Percentiles rank a stretch among this genome's conserved stretches.
Evolutionary conservation across 2,888 invertebrate species (phyloP).

Genomic region (Nezara viridula): DNA sequence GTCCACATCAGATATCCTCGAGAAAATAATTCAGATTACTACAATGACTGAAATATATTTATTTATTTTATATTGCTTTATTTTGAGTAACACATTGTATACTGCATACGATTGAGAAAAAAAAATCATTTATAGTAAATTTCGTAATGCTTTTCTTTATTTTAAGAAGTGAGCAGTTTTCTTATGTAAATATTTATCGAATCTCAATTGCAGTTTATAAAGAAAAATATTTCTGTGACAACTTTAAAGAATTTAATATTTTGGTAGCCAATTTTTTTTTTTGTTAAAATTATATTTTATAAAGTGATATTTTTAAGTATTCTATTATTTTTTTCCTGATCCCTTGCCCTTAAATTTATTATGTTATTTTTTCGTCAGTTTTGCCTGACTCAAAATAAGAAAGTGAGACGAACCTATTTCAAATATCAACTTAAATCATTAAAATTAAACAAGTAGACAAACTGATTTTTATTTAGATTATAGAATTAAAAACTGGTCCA

Average conservation of each 20-base stretch:
- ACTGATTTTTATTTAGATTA: no score
- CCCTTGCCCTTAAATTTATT: neutral
- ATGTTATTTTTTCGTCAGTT: neutral
- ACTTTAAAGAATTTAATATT: neutral
- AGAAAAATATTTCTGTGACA: neutral
- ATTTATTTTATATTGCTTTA: neutral
- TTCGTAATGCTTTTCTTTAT: neutral
- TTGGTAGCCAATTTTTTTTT: neutral
- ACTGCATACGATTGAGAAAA: neutral
- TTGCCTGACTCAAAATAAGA: neutral
- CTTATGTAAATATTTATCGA: neutral
- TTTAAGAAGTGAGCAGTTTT: neutral
- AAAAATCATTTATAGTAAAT: neutral
- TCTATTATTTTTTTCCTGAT: neutral
- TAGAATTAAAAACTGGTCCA: no score
- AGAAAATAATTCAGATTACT: slow-evolving; percentile 54
- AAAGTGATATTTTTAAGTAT: neutral
- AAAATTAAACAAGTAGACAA: no score
- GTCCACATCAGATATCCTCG: slow-evolving; percentile 61
- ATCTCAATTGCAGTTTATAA: neutral
- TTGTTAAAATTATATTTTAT: slow-evolving; percentile 6
- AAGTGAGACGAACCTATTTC: neutral
- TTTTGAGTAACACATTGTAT: neutral
- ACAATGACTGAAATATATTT: slow-evolving; percentile 36
- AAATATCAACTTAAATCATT: no score